phyloP scores from a whole-genome alignment of 2,888 invertebrate species.

The Dinocampus coccinellae region DNA sequence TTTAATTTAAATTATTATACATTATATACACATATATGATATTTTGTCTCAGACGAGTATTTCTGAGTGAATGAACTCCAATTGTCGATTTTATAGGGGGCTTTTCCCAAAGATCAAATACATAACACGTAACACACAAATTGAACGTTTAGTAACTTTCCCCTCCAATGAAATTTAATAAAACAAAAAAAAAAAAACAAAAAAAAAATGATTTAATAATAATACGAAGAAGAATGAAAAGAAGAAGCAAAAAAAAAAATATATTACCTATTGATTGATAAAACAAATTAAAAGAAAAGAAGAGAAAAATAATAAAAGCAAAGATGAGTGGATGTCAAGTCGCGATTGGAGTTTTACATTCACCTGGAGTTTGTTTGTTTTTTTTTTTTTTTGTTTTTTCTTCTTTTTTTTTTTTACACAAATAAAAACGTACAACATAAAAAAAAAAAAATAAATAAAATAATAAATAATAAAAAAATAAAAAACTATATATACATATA shows the following conservation, averaged over 20 bases:
- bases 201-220: conserved; percentile 44
- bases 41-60: conserved; percentile 60
- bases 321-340: conserved; percentile 8
- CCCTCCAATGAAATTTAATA: conserved; percentile 16
- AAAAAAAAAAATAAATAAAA: conserved; percentile 17
- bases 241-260: too few relatives aligned
- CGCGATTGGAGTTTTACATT: conserved; percentile 37
- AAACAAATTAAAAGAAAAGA: too few relatives aligned
- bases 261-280: too few relatives aligned
- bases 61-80: conserved; percentile 55
- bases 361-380: conserved; percentile 56
- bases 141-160: conserved; percentile 33
- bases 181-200: conserved; percentile 27
- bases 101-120: conserved; percentile 58
- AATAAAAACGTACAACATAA: conserved; percentile 27
- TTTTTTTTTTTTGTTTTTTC: conserved; percentile 34
- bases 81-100: conserved; percentile 52
- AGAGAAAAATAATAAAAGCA: too few relatives aligned
- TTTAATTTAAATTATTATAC: conserved; percentile 35
- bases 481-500: background rate
- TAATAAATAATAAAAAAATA: too few relatives aligned
- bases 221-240: background rate
- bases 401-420: conserved; percentile 38
- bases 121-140: background rate
- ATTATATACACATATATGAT: conserved; percentile 29